Conservation (phyloP, 2,888 invertebrate genomes). For the Syrphus vitripennis region DNA sequence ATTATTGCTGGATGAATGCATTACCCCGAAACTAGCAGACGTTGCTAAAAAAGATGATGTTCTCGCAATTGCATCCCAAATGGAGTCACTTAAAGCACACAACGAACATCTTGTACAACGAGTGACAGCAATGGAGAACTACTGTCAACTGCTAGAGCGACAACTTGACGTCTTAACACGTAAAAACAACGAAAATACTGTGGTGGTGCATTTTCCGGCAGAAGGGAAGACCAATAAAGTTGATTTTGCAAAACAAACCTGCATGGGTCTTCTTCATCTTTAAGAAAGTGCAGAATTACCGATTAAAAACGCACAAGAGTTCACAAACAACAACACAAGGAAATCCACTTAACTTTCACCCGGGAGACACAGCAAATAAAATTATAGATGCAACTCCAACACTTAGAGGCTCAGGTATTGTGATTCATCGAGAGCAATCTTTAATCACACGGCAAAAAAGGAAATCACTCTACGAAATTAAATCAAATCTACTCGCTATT, state of each 20-base stretch:
- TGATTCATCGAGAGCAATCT: slow-evolving; percentile 9
- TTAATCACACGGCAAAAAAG: neutral
- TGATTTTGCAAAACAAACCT: neutral
- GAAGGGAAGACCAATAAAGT: neutral
- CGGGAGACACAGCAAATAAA: neutral
- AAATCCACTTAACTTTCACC: too few species aligned
- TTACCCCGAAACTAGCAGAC: neutral
- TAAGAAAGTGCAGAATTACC: neutral
- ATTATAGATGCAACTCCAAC: neutral
- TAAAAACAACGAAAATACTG: neutral
- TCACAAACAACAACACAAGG: neutral
- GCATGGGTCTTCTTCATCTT: neutral
- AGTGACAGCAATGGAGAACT: neutral
- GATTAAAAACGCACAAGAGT: slow-evolving; percentile 6
- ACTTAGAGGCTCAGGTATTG: neutral
- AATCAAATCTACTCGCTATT: neutral
- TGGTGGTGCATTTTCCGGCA: slow-evolving; percentile 5
- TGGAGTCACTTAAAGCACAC: neutral
- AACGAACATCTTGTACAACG: neutral
- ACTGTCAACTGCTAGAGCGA: neutral
- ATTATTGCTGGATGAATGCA: neutral
- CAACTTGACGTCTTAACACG: neutral
- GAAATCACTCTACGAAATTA: neutral
- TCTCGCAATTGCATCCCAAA: neutral
- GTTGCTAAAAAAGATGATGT: neutral